phyloP scores from a whole-genome alignment of 2,113 vertebrate genomes.

The Solenodon paradoxus region DNA sequence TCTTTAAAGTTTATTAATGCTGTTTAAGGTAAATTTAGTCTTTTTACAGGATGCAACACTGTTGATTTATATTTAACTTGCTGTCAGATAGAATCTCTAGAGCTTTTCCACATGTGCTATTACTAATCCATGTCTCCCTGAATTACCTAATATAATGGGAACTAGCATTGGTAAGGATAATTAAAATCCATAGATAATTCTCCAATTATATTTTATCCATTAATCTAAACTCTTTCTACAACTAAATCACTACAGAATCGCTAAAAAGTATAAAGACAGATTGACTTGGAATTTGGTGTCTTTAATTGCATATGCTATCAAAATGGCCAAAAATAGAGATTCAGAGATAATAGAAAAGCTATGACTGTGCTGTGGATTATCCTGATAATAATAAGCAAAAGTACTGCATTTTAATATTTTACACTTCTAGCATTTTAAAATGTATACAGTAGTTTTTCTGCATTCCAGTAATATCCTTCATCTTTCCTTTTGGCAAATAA shows the following conservation, averaged over 20 bases:
- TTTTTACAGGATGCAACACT: background rate
- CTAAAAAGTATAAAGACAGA: background rate
- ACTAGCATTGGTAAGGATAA: background rate
- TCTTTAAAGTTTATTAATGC: background rate
- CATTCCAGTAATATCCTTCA: background rate
- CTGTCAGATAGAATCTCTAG: background rate
- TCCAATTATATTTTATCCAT: background rate
- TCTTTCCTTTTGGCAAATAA: background rate
- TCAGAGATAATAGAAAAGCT: background rate
- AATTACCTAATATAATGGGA: background rate
- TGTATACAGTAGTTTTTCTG: background rate
- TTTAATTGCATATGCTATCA: background rate
- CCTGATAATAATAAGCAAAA: background rate
- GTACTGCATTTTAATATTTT: background rate
- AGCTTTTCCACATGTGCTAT: background rate
- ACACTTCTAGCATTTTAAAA: background rate
- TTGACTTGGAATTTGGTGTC: constrained; percentile 14
- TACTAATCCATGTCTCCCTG: background rate
- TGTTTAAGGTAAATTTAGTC: background rate
- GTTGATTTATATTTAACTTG: background rate
- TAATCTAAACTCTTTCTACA: background rate
- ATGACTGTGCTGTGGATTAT: background rate
- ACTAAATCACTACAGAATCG: background rate
- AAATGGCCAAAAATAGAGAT: background rate
- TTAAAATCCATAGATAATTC: constrained; percentile 23